Evolutionary conservation across 2,797 vertebrate species (phyloP).

Genomic region (Dendrocincla fuliginosa): DNA sequence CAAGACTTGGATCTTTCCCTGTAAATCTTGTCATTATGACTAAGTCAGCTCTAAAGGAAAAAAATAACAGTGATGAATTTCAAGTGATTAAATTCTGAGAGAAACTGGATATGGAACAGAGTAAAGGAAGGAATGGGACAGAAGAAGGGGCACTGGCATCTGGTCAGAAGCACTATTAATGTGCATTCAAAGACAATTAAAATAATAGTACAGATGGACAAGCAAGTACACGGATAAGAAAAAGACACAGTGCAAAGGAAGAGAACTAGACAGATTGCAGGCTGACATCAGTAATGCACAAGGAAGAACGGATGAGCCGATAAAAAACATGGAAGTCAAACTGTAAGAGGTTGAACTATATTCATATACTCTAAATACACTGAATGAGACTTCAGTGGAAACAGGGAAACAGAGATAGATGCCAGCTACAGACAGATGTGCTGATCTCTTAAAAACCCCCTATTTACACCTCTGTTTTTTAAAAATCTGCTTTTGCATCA

Average conservation of each 20-base stretch:
- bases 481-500: neutral
- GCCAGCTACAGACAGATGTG: neutral
- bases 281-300: neutral
- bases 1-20: conserved; percentile 12
- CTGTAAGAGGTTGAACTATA: neutral
- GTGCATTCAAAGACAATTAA: conserved; percentile 13
- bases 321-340: neutral
- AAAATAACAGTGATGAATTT: neutral
- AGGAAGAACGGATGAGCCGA: neutral
- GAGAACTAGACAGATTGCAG: neutral
- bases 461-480: neutral
- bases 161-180: conserved; percentile 11
- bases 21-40: conserved; percentile 14
- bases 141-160: neutral
- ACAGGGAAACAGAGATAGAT: neutral
- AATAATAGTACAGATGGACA: conserved; percentile 41
- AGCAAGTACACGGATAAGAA: conserved; percentile 27
- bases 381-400: neutral
- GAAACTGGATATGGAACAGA: neutral
- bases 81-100: neutral
- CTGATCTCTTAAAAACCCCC: neutral
- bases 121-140: neutral
- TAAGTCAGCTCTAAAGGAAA: neutral
- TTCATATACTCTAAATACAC: neutral
- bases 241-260: conserved; percentile 24